Evolutionary conservation across 2,113 vertebrate species (phyloP).

Genomic region (Scomber scombrus): DNA sequence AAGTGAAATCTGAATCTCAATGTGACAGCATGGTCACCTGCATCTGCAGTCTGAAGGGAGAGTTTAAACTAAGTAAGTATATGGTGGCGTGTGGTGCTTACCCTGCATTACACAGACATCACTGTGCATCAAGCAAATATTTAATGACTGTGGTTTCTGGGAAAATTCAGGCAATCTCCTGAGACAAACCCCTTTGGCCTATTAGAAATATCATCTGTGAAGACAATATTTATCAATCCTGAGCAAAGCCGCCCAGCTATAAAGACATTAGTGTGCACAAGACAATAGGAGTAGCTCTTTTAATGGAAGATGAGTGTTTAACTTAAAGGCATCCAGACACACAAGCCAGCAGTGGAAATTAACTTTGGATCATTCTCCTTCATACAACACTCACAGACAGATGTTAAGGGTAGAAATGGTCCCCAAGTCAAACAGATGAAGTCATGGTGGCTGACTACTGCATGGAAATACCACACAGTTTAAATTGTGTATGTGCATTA

Average conservation of each 20-base stretch:
- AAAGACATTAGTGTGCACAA: background rate
- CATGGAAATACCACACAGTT: background rate
- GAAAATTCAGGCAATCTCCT: too few species aligned
- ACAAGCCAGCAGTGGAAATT: conserved; percentile 6
- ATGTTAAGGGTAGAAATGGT: conserved; percentile 24
- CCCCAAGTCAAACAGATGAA: conserved; percentile 53
- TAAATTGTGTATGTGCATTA: background rate
- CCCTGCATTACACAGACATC: background rate
- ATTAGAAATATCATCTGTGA: background rate
- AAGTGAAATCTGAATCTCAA: conserved; percentile 1
- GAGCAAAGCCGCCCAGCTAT: background rate
- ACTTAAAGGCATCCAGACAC: background rate
- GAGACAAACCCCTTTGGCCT: background rate
- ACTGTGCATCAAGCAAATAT: background rate
- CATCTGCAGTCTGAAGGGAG: background rate
- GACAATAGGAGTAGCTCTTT: conserved; percentile 5
- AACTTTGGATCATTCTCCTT: background rate
- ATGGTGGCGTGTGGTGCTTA: too few species aligned
- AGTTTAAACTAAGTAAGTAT: too few species aligned
- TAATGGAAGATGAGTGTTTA: background rate
- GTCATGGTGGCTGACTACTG: conserved; percentile 30
- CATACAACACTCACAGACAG: background rate
- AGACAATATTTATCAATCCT: conserved; percentile 17
- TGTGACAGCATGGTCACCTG: conserved; percentile 1
- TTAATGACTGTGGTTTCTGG: background rate